These are phyloP conservation scores for Oenanthe oenanthe DNA, from an alignment of 2,113 vertebrate genomes.

Conservation along the genomic window DNA sequence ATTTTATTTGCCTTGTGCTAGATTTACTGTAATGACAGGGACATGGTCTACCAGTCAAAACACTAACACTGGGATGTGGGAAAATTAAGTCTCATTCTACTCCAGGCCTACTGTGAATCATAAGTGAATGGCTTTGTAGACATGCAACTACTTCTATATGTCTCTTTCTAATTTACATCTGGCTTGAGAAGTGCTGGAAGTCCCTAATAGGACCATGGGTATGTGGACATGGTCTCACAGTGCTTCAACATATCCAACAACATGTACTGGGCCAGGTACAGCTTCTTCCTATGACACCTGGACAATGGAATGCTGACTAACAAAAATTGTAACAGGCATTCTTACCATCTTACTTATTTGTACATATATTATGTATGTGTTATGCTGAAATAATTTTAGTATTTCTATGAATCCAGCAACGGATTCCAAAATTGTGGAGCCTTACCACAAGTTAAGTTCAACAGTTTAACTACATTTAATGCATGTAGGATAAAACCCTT, in stretches of 20 bases:
- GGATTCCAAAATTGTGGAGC: not conserved
- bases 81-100: not conserved
- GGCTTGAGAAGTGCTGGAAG: not conserved
- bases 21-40: not conserved
- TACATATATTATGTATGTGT: not conserved
- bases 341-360: not conserved
- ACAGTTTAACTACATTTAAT: not conserved
- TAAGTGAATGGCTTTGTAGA: not conserved
- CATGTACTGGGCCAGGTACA: fast-evolving
- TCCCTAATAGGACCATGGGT: not conserved
- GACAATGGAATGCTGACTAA: not conserved
- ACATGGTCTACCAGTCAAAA: not conserved
- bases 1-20: not conserved
- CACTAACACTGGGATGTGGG: not conserved
- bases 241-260: not conserved
- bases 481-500: not conserved
- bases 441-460: not conserved
- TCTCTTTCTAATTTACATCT: not conserved
- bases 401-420: not conserved
- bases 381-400: not conserved
- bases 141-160: not conserved
- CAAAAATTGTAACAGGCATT: not conserved
- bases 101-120: not conserved
- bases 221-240: not conserved
- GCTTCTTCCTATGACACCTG: not conserved